Conservation (phyloP, 2,113 vertebrate species). For the Aviceda subcristata region DNA sequence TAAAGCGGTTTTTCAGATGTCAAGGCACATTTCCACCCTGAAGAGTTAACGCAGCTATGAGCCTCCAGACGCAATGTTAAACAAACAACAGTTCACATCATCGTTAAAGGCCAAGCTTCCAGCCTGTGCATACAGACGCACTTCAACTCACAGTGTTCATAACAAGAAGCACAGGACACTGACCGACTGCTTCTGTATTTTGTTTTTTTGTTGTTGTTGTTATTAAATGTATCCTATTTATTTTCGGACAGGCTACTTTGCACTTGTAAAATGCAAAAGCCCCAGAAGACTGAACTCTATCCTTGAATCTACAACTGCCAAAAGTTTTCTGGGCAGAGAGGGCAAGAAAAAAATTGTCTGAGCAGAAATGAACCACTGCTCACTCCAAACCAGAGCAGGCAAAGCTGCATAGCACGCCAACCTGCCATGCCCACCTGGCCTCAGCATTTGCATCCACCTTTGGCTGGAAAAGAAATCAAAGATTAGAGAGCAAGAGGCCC, state of each 20-base stretch:
- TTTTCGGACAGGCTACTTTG: background rate
- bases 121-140: accelerated
- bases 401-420: background rate
- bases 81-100: too few species aligned
- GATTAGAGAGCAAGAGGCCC: background rate
- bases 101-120: background rate
- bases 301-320: background rate
- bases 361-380: background rate
- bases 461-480: background rate
- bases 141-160: accelerated
- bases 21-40: background rate
- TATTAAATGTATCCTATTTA: background rate
- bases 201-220: background rate
- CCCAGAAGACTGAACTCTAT: background rate
- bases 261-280: background rate
- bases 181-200: background rate
- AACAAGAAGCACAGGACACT: background rate
- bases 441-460: background rate
- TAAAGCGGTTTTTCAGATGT: background rate
- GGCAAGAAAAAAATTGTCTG: background rate
- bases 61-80: background rate
- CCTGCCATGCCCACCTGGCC: background rate
- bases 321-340: background rate
- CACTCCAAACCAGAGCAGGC: background rate
- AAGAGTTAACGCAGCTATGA: background rate